Evolutionary conservation across 2,113 vertebrate genomes (phyloP), one percentile per base, ranked within the genome.

Genomic region (Pseudorectes ferrugineus): DNA sequence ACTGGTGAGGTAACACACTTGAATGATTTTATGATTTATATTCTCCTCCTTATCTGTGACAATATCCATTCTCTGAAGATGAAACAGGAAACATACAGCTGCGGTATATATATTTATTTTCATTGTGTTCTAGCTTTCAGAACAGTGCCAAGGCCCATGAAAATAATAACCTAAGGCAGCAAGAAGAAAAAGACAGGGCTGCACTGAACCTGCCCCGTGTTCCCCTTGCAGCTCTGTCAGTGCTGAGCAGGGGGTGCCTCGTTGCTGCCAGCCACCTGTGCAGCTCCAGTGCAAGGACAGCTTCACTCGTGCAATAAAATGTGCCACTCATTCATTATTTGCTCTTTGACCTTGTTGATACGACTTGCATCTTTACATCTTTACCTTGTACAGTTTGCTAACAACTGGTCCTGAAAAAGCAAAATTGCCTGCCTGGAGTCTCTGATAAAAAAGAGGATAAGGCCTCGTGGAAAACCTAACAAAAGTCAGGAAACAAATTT

Each of bases 11-110:
- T 55, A 92, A 45, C 46, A 96, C 85, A 93, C 92, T 92, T 59
- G 88, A 74, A 85, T 52, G 88, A 82, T 74, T 96, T 95, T 93
- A 80, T 96, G 95, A 96, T 94, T 94, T 93, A 94, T 97, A 93
- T 92, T 96, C 85, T 86, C 21, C 89, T 95, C 67, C 88, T 92
- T 90, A 94, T 95, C 92, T 88, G 35, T 95, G 93, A 95, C 93
- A 96, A 95, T 88, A 96, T 86, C 88, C 85, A 96, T 94, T 93
- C 93, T 93, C 93, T 95, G 92, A 97, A 96, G 94, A 92, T 90
- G 88, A 96, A 96, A 88, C 78, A 73, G 89, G 82, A 92, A 95
- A 52, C 72, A 71, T 55, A 81, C 45, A 83, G 75, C 85, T 88
- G 75, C 66, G 35, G 82, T 59, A 86, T 85, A 80, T 88, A 77